Evolutionary conservation across 2,888 invertebrate species (phyloP).

Genomic region (Salticus scenicus): DNA sequence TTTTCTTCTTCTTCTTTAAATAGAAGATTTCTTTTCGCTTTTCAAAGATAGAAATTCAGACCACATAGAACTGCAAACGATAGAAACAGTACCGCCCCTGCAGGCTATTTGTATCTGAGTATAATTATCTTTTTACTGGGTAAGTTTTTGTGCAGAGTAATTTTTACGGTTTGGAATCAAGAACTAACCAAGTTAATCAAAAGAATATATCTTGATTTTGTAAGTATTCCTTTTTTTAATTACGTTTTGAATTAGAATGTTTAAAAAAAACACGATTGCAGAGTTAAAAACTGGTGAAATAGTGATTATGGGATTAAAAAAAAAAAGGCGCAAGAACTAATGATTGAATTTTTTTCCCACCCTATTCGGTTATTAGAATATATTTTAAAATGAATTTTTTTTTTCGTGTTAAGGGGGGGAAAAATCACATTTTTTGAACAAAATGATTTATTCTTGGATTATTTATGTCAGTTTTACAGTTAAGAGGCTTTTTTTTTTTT

Average conservation of each 20-base stretch:
- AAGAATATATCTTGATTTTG: not conserved
- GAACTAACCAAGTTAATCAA: not conserved
- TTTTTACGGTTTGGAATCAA: not conserved
- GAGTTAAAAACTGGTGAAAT: not conserved
- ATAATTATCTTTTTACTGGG: slow-evolving; percentile 1
- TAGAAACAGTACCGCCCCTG: not conserved
- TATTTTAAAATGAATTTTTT: too few species aligned
- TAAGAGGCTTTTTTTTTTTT: too few species aligned
- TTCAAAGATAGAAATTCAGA: not conserved
- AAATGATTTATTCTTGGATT: too few species aligned
- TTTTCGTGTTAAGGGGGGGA: too few species aligned
- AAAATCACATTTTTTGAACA: too few species aligned
- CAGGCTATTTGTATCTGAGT: not conserved
- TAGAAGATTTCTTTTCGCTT: not conserved
- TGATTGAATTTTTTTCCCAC: not conserved
- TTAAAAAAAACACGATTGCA: not conserved
- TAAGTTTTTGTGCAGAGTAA: not conserved
- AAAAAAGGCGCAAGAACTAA: not conserved
- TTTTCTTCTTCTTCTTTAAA: not conserved
- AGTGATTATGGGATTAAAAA: not conserved
- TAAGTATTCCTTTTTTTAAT: not conserved
- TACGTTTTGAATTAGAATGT: slow-evolving; percentile 1
- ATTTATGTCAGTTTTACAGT: too few species aligned
- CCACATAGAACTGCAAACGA: not conserved
- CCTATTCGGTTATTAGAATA: too few species aligned